These are phyloP conservation scores for Gryllus bimaculatus DNA, from an alignment of 1,140 invertebrate genomes.

Conservation along the genomic window DNA sequence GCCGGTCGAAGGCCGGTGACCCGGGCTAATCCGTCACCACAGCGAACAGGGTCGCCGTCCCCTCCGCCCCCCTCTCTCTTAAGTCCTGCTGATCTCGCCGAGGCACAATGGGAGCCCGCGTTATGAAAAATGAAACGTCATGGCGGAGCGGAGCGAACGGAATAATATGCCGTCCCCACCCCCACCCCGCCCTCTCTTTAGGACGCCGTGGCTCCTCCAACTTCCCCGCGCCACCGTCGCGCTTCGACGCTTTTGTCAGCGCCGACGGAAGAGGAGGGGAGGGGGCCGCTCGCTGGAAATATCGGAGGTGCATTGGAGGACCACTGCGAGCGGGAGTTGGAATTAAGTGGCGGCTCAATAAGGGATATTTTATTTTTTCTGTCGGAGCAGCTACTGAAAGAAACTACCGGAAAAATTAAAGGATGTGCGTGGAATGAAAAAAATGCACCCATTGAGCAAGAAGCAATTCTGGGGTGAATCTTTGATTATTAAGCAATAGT, in stretches of 20 bases:
- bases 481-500: too few species aligned
- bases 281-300: not conserved
- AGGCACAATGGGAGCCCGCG: not conserved
- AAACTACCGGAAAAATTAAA: too few species aligned
- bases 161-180: not conserved
- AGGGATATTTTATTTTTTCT: too few species aligned
- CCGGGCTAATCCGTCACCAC: not conserved
- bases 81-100: not conserved
- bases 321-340: not conserved
- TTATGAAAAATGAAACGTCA: slow-evolving; percentile 5
- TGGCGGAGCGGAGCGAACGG: not conserved
- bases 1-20: not conserved
- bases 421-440: too few species aligned
- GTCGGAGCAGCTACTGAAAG: too few species aligned
- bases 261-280: not conserved
- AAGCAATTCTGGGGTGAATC: too few species aligned
- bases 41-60: not conserved
- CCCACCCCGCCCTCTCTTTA: not conserved
- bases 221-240: not conserved
- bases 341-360: not conserved
- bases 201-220: not conserved
- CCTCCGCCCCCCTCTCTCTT: not conserved
- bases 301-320: not conserved
- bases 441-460: too few species aligned
- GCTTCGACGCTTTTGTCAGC: not conserved